Evolutionary conservation across 1,140 invertebrate species (phyloP).

Genomic region (Acromyrmex echinatior): DNA sequence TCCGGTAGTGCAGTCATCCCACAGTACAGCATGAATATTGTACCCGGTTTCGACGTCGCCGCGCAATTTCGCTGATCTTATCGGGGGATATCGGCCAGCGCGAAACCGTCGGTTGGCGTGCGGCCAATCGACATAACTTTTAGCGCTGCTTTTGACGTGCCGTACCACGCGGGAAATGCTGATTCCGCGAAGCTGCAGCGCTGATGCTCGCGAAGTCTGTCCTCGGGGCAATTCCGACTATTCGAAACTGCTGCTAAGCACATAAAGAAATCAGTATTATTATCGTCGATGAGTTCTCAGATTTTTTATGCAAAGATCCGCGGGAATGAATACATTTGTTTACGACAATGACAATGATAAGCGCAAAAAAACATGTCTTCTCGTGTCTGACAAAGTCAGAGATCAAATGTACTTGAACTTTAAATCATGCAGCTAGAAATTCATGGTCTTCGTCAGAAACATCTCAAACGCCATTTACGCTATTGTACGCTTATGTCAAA

Average conservation of each 20-base stretch:
- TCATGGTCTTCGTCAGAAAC: not conserved
- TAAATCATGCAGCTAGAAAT: not conserved
- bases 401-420: not conserved
- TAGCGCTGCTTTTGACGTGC: slow-evolving; percentile 40
- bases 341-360: not conserved
- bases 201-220: not conserved
- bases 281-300: not conserved
- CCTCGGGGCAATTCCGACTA: slow-evolving; percentile 2
- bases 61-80: slow-evolving; percentile 64
- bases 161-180: slow-evolving; percentile 16
- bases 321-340: slow-evolving; percentile 25
- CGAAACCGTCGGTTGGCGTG: slow-evolving; percentile 47
- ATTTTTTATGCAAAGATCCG: not conserved
- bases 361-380: not conserved
- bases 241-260: not conserved
- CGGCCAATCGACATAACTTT: slow-evolving; percentile 60
- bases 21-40: slow-evolving; percentile 37
- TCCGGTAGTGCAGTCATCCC: not conserved
- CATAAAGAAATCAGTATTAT: slow-evolving; percentile 15
- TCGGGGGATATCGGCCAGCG: slow-evolving; percentile 40
- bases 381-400: not conserved
- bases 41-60: slow-evolving; percentile 23
- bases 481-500: slow-evolving; percentile 34
- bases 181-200: slow-evolving; percentile 37
- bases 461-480: slow-evolving; percentile 35